Conservation (phyloP, 2,797 vertebrate genomes). For the Macropus fuliginosus region DNA sequence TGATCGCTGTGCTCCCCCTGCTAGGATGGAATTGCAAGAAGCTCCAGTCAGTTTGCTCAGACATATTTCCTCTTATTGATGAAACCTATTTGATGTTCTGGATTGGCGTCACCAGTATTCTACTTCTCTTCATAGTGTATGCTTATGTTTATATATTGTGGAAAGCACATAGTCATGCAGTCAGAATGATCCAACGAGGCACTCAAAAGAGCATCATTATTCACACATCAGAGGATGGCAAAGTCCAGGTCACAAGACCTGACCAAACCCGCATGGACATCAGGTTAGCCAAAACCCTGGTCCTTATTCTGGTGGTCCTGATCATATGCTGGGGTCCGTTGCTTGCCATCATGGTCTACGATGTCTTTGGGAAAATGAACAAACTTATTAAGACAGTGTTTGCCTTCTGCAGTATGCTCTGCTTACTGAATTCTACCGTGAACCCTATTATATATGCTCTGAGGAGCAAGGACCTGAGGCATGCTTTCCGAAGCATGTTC, state of each 20-base stretch:
- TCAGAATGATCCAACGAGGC: conserved; percentile 96
- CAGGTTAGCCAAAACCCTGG: conserved; percentile 98
- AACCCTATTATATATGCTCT: conserved; percentile 99
- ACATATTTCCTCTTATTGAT: conserved; percentile 98
- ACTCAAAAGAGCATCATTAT: conserved; percentile 98
- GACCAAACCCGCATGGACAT: conserved; percentile 99
- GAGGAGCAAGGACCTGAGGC: conserved; percentile 98
- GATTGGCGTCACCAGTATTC: conserved; percentile 96
- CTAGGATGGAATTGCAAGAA: conserved; percentile 99
- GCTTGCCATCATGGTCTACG: conserved; percentile 98
- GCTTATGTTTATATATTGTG: conserved; percentile 99
- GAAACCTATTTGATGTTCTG: conserved; percentile 99
- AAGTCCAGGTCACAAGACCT: conserved; percentile 94
- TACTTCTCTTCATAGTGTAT: conserved; percentile 98
- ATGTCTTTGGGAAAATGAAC: conserved; percentile 99
- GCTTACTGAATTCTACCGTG: conserved; percentile 98
- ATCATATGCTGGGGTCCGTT: conserved; percentile 99
- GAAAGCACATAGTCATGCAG: conserved; percentile 98
- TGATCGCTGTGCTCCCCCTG: conserved; percentile 97
- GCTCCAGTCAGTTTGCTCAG: conserved; percentile 95
- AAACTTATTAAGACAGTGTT: conserved; percentile 98
- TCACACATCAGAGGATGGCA: conserved; percentile 95
- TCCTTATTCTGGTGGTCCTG: conserved; percentile 97
- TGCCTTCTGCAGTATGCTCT: conserved; percentile 99
- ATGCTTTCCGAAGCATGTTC: conserved; percentile 97